phyloP scores from a whole-genome alignment of 2,113 vertebrate genomes.

The Plectropomus leopardus region DNA sequence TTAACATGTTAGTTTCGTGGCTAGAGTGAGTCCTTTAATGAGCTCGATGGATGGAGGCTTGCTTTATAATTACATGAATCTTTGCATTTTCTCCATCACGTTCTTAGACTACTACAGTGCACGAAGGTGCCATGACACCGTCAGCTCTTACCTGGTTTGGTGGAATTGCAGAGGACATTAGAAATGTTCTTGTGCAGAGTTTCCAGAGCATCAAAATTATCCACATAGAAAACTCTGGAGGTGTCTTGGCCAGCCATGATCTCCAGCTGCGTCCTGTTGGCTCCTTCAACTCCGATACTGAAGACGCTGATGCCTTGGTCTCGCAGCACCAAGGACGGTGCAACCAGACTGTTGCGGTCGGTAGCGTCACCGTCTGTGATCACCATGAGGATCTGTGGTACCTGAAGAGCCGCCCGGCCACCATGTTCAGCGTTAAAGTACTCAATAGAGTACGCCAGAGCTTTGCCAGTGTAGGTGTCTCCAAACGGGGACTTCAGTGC shows the following conservation, averaged over 20 bases:
- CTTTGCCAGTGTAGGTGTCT: constrained; percentile 80
- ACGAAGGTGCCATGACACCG: background rate
- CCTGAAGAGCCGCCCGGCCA: constrained; percentile 60
- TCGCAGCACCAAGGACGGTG: constrained; percentile 60
- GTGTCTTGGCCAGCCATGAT: constrained; percentile 73
- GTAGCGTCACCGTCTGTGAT: constrained; percentile 86
- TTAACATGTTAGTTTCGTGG: too few species aligned
- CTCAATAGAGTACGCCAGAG: constrained; percentile 76
- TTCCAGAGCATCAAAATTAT: constrained; percentile 77
- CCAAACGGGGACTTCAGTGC: constrained; percentile 41
- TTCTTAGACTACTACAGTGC: background rate
- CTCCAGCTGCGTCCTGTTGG: constrained; percentile 76
- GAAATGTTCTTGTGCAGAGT: constrained; percentile 81
- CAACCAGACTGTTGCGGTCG: constrained; percentile 56
- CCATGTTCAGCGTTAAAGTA: constrained; percentile 77
- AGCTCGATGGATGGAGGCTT: too few species aligned
- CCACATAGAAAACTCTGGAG: constrained; percentile 79
- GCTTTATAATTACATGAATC: too few species aligned
- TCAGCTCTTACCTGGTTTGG: constrained; percentile 83
- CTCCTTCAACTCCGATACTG: constrained; percentile 82
- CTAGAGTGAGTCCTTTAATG: too few species aligned
- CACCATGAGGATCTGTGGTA: constrained; percentile 85
- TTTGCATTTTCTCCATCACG: too few species aligned
- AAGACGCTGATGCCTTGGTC: constrained; percentile 74
- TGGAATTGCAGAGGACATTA: constrained; percentile 76